phyloP scores from a whole-genome alignment of 1,140 invertebrate genomes.

The Drosophila sturtevanti region DNA sequence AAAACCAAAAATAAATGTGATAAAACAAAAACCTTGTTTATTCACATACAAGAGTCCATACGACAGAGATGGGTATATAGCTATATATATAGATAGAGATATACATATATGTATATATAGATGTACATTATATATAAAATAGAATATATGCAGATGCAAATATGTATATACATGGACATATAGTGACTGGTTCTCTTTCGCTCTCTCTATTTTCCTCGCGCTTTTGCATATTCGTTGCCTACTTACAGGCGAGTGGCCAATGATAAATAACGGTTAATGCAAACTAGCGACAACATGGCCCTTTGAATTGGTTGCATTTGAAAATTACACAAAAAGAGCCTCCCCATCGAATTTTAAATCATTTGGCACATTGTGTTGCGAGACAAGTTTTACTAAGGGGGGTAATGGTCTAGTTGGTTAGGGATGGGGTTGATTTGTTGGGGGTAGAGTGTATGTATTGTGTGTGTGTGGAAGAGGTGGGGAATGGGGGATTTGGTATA shows the following conservation, averaged over 20 bases:
- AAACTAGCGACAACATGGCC: constrained; percentile 34
- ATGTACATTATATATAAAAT: not conserved
- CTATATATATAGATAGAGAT: not conserved
- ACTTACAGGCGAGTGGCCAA: constrained; percentile 22
- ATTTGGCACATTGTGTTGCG: constrained; percentile 29
- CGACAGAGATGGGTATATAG: not conserved
- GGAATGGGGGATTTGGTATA: not conserved
- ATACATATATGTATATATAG: not conserved
- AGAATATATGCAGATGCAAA: too few species aligned
- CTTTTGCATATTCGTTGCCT: constrained; percentile 22
- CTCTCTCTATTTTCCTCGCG: not conserved
- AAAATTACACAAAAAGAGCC: constrained; percentile 51
- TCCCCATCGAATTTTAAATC: constrained; percentile 62
- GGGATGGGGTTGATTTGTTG: not conserved
- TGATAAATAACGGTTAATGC: constrained; percentile 71
- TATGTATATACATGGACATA: not conserved
- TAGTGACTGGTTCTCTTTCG: not conserved
- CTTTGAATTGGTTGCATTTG: constrained; percentile 45
- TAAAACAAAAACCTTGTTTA: constrained; percentile 46
- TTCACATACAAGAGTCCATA: constrained; percentile 13
- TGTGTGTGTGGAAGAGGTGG: too few species aligned
- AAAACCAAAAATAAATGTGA: not conserved
- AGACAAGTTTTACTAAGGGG: not conserved
- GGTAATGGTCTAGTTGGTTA: not conserved
- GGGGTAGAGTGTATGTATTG: too few species aligned